Evolutionary conservation across 2,888 invertebrate genomes (phyloP), one percentile per base, ranked within the genome.

Genomic region (Ligdia adustata): DNA sequence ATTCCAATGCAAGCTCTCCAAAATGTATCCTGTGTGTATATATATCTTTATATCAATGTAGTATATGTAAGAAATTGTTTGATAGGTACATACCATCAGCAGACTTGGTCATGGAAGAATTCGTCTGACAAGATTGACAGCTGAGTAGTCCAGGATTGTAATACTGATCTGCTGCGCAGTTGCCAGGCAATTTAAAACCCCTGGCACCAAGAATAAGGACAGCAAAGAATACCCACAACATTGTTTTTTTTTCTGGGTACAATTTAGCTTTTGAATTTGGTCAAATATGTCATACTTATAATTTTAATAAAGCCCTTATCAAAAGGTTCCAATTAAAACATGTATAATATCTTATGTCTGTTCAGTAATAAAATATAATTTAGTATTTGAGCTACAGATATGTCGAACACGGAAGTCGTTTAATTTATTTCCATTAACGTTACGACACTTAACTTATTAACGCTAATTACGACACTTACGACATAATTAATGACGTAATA

Each of bases 91-190:
- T 65, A 88, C 90, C 87, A 58, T 89, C 83, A 9, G 9, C 3
- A 22, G 86, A 76, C 6, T 73, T 57, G 7, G 76, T 66, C 74
- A 87, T 66, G 0, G 85, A 85, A 9, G 58, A 64, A 57, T 88
- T 88, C 5, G 51, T 60, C n/a, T 76, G 73, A 56, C 90, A 90
- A 2, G 58, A 24, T 33, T 69, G 54, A 51, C 90, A 90, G n/a
- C 57, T 53, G 55, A 87, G 64, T 13, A 53, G 43, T 22, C 72
- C 74, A 0, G 84, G 70, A 4, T 90, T 86, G 43, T 76, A 86
- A 55, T 75, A 89, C 34, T 82, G 70, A 0, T 68, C 79, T 0
- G 40, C 15, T 3, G 66, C 70, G 49, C 88, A 89, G 7, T 50
- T 69, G 0, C 55, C 64, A 3, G 79, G 78, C 26, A 77, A 22